phyloP scores from a whole-genome alignment of 2,113 vertebrate genomes.

The Anser brachyrhynchus region DNA sequence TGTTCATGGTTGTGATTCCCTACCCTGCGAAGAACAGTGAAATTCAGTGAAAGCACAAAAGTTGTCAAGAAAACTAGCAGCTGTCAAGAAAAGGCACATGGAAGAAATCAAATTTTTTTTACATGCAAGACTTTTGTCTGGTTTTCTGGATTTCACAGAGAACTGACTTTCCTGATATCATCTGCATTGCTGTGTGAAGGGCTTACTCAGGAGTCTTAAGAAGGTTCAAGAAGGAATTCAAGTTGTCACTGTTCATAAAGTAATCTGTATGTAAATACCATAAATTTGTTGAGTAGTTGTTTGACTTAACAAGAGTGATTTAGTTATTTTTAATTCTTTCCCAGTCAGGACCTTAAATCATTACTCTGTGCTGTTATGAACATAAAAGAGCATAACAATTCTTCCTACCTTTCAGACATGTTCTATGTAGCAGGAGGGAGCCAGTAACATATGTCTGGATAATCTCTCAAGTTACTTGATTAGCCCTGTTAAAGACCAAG shows the following conservation, averaged over 20 bases:
- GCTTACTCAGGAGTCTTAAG: neutral
- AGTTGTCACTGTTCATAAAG: neutral
- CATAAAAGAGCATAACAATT: neutral
- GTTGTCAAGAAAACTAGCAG: neutral
- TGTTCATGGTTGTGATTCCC: neutral
- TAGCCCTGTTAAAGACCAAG: neutral
- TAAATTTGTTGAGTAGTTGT: neutral
- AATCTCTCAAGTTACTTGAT: neutral
- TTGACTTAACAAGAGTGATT: neutral
- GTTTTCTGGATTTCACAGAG: neutral
- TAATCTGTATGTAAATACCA: neutral
- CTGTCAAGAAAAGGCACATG: neutral
- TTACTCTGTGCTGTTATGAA: neutral
- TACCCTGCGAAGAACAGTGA: neutral
- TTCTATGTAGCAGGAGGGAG: neutral
- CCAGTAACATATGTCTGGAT: neutral
- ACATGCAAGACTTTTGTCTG: neutral
- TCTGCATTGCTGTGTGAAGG: neutral
- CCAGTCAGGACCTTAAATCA: neutral
- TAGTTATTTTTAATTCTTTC: neutral
- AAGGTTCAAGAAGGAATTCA: neutral
- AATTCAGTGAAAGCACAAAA: neutral
- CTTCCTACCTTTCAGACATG: neutral
- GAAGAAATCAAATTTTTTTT: neutral
- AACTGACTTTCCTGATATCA: neutral